Evolutionary conservation across 2,797 vertebrate genomes (phyloP), one percentile per base, ranked within the genome.

Genomic region (Fistularia commersonii): DNA sequence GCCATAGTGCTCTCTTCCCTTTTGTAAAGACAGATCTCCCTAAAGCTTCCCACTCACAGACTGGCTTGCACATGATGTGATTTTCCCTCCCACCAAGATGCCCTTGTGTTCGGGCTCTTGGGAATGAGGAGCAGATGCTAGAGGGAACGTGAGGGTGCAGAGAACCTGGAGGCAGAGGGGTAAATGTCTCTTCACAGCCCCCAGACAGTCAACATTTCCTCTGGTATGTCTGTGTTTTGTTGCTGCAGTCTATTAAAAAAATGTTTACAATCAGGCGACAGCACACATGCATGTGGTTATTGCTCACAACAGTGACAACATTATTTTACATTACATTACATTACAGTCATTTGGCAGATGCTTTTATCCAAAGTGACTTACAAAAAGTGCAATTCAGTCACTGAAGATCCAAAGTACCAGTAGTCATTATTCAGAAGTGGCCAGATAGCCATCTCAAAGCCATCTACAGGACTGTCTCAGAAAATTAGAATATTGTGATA

Each of bases 61-160:
- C 62, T 63, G 56, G 45, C 62, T 61, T 55, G 41, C 45, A 54
- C 57, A 41, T 61, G 57, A 63, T 39, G 55, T 58, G 70, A 53
- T 66, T 58, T 41, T 54, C 57, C 57, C 61, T 74, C 71, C 69
- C 60, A 69, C 68, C 12, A 64, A 80, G 68, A 69, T 51, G 67
- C 57, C 61, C 45, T 34, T 54, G 44, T 51, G 48, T 76, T 11
- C 38, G 55, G 57, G 46, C 31, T 51, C 31, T 45, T 3, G 46
- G 48, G 51, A 70, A 72, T 72, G 54, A 52, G 12, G 48, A 79
- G 69, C 68, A 76, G 66, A 70, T 74, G 68, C 66, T 61, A 54
- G 32, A 64, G 66, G 77, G 68, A 68, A 61, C 48, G 39, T 14
- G 48, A 64, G 50, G 51, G 62, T 54, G 45, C 32, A 40, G 51